A percentile compares a stretch with the other conserved stretches of the same genome.
Evolutionary conservation across 2,797 vertebrate species (phyloP).

Genomic region (Betta splendens): DNA sequence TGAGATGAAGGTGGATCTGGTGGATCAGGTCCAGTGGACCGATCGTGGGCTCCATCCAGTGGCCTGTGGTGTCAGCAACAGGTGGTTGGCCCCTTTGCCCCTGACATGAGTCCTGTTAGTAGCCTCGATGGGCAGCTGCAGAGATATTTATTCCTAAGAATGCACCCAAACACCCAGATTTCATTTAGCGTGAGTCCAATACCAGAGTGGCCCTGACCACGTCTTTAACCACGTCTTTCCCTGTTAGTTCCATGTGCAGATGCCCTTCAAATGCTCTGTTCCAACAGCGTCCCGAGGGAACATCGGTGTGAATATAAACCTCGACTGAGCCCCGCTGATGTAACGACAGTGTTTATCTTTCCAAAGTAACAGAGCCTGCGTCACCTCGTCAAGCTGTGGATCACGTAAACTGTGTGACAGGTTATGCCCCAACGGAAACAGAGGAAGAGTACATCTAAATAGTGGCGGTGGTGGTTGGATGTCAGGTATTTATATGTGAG

Average conservation of each 20-base stretch:
- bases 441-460: slow-evolving; percentile 8
- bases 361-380: neutral
- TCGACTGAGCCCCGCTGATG: slow-evolving; percentile 10
- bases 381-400: neutral
- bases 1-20: neutral
- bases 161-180: neutral
- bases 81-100: too few relatives aligned
- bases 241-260: neutral
- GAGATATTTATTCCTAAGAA: neutral
- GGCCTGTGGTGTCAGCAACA: too few relatives aligned
- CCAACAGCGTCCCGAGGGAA: neutral
- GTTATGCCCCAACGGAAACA: slow-evolving; percentile 32
- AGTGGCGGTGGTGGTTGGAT: neutral
- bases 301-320: neutral
- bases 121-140: neutral
- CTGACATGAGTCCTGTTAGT: too few relatives aligned
- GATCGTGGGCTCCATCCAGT: too few relatives aligned
- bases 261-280: neutral
- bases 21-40: too few relatives aligned
- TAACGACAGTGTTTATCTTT: slow-evolving; percentile 1
- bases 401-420: slow-evolving; percentile 1
- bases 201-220: too few relatives aligned
- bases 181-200: neutral
- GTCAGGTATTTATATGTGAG: slow-evolving; percentile 56
- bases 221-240: neutral